Evolutionary conservation across 23 tunicate species (phyloP).

Genomic region (Aplidium turbinatum): DNA sequence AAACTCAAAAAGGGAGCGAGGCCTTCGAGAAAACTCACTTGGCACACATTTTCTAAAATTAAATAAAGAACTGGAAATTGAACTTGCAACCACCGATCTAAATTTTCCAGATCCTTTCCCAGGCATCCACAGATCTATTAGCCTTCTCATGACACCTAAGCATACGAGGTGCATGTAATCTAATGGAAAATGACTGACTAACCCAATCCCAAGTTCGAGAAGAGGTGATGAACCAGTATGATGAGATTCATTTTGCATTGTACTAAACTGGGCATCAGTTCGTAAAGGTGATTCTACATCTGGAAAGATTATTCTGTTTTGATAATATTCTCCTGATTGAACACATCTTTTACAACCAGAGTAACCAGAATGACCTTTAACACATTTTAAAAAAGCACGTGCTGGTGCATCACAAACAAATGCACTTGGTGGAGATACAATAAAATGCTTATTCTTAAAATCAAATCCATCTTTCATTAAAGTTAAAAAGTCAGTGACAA

Average conservation of each 20-base stretch:
- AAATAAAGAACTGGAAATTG: constrained; percentile 17
- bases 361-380: constrained; percentile 17
- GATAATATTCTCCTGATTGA: constrained; percentile 1
- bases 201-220: background rate
- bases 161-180: constrained; percentile 52
- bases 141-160: constrained; percentile 40
- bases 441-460: background rate
- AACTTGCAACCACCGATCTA: background rate
- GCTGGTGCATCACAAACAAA: constrained; percentile 45
- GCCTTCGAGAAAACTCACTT: constrained; percentile 34
- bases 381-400: constrained; percentile 7
- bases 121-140: constrained; percentile 21
- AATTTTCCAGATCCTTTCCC: background rate
- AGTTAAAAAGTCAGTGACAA: background rate
- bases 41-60: constrained; percentile 18
- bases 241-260: constrained; percentile 10
- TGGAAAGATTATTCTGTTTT: constrained; percentile 20
- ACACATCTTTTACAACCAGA: constrained; percentile 24
- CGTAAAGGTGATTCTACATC: constrained; percentile 22
- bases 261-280: constrained; percentile 2
- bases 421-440: background rate
- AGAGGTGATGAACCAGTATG: constrained; percentile 5
- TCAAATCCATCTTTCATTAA: constrained; percentile 3
- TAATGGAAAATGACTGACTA: background rate
- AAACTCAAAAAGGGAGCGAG: constrained; percentile 31